phyloP scores from a whole-genome alignment of 2,113 vertebrate genomes.

The Dinomys branickii region DNA sequence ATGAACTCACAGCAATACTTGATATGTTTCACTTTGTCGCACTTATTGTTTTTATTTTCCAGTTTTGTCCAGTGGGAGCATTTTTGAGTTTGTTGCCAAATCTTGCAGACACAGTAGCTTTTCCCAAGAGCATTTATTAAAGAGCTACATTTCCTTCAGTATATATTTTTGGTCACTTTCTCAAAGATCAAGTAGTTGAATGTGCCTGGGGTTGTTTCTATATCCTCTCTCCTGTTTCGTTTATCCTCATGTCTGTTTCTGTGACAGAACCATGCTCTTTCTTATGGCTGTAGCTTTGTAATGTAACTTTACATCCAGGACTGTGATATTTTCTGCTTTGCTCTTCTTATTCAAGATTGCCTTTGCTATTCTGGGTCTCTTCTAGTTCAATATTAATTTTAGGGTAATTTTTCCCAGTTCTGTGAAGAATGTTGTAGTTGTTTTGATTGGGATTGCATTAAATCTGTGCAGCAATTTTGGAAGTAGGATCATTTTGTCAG shows the following conservation, averaged over 20 bases:
- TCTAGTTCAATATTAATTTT: not conserved
- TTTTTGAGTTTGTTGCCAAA: not conserved
- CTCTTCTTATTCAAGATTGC: not conserved
- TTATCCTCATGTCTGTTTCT: not conserved
- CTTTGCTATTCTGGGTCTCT: not conserved
- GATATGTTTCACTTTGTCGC: not conserved
- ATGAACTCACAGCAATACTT: not conserved
- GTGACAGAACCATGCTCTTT: not conserved
- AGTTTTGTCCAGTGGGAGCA: not conserved
- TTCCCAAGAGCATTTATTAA: not conserved
- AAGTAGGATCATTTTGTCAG: not conserved
- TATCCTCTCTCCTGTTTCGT: not conserved
- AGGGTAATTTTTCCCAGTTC: not conserved
- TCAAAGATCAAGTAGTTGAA: not conserved
- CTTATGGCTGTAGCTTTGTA: not conserved
- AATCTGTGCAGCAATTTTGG: not conserved
- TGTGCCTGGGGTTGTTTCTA: not conserved
- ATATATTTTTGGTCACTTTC: not conserved
- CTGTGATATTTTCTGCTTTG: not conserved
- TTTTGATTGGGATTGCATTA: not conserved
- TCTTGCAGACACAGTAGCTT: not conserved
- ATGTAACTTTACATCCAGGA: not conserved
- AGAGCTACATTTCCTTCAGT: not conserved
- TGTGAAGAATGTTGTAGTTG: not conserved
- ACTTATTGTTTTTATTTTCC: not conserved